A percentile compares a stretch with the other conserved stretches of the same genome.
Conservation (phyloP, 2,888 invertebrate species). For the Callyntrura sp. region DNA sequence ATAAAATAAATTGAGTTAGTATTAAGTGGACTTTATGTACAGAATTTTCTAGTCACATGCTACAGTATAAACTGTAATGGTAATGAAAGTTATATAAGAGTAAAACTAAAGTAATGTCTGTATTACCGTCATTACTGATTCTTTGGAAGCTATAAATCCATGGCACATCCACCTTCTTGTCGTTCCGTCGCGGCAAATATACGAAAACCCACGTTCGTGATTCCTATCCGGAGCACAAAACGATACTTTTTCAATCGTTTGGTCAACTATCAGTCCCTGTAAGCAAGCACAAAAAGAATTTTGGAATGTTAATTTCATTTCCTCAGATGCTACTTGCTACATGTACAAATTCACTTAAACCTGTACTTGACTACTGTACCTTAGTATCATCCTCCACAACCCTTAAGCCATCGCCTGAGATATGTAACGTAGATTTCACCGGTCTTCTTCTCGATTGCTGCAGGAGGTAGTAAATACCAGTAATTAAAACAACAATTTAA, state of each 20-base stretch:
- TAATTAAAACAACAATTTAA: background rate
- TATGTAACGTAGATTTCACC: slow-evolving; percentile 95
- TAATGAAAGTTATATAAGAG: no score
- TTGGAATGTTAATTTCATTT: no score
- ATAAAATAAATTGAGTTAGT: no score
- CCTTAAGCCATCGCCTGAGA: slow-evolving; percentile 97
- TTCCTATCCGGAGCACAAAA: slow-evolving; percentile 99
- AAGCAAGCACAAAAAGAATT: background rate
- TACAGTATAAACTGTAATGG: no score
- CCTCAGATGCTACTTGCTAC: no score
- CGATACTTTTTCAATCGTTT: slow-evolving; percentile 99
- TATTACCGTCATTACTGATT: slow-evolving; percentile 88
- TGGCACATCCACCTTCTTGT: slow-evolving; percentile 99
- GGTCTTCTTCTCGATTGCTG: slow-evolving; percentile 95
- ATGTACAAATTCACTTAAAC: no score
- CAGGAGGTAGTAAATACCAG: slow-evolving; percentile 84
- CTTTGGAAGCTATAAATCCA: slow-evolving; percentile 98
- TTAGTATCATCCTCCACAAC: slow-evolving; percentile 99
- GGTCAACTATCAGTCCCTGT: slow-evolving; percentile 98
- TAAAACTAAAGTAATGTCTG: no score
- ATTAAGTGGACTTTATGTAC: no score
- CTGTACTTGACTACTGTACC: no score
- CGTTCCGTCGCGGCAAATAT: slow-evolving; percentile 99
- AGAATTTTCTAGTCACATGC: no score
- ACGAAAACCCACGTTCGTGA: slow-evolving; percentile 99